Conservation (phyloP, 2,888 invertebrate genomes). For the Priocnemis perturbator region DNA sequence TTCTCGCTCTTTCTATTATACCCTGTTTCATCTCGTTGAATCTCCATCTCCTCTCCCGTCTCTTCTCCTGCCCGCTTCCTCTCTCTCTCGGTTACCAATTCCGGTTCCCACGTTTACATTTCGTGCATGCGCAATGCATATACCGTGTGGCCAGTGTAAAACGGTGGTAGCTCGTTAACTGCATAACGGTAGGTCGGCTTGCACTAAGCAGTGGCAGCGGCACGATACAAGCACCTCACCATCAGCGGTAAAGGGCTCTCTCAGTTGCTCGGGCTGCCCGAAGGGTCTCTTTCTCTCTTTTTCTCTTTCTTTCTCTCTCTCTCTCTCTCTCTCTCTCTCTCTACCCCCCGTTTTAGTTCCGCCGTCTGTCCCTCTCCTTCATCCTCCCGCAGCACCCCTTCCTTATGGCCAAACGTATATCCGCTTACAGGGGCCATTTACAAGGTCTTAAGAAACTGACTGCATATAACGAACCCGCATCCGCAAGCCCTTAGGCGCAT, state of each 20-base stretch:
- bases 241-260: not conserved
- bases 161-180: conserved; percentile 75
- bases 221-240: conserved; percentile 34
- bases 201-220: conserved; percentile 31
- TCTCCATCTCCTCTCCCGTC: not conserved
- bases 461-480: conserved; percentile 44
- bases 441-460: conserved; percentile 50
- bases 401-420: conserved; percentile 26
- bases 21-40: not conserved
- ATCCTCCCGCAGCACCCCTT: not conserved
- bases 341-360: not conserved
- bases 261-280: not conserved
- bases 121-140: conserved; percentile 75
- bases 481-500: conserved; percentile 59
- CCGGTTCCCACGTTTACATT: conserved; percentile 76
- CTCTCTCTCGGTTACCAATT: conserved; percentile 59
- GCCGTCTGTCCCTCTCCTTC: not conserved
- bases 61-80: conserved; percentile 52
- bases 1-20: not conserved
- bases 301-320: too few species aligned
- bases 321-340: too few species aligned
- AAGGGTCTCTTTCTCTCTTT: not conserved
- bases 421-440: conserved; percentile 45
- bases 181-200: conserved; percentile 74
- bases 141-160: conserved; percentile 66